A percentile compares a stretch with the other conserved stretches of the same genome.
These are phyloP conservation scores for Accipiter cooperii DNA, from an alignment of 2,113 vertebrate species.

Conservation along the genomic window DNA sequence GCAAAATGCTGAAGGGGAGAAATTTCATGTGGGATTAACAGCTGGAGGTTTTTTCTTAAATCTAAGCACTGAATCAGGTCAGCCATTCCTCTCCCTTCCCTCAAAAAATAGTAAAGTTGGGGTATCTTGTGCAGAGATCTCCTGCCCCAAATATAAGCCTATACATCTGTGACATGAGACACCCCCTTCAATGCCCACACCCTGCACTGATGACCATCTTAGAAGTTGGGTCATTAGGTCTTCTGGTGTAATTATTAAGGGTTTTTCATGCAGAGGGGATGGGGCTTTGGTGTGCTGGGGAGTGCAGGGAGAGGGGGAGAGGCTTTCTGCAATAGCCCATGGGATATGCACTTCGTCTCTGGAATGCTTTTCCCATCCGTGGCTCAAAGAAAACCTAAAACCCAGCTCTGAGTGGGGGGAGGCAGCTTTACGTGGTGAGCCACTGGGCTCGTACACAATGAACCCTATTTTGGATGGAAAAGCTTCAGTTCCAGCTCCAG, in stretches of 20 bases:
- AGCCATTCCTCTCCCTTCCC: background rate
- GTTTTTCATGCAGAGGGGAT: background rate
- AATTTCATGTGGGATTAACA: background rate
- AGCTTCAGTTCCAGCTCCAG: background rate
- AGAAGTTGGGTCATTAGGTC: background rate
- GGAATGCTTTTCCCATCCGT: accelerated
- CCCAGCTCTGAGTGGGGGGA: background rate
- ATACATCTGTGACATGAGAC: background rate
- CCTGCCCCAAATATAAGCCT: background rate
- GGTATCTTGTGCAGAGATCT: background rate
- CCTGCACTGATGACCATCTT: background rate
- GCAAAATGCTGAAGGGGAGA: background rate
- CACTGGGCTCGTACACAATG: background rate
- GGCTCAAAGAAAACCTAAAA: background rate
- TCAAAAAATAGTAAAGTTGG: background rate
- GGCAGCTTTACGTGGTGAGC: background rate
- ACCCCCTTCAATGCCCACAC: background rate
- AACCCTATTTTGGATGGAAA: background rate
- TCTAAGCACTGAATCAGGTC: background rate
- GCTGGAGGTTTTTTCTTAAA: background rate
- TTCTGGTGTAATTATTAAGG: background rate
- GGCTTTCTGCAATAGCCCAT: background rate
- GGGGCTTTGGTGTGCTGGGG: background rate
- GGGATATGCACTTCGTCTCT: background rate
- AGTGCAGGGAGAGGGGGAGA: background rate